These are phyloP conservation scores for Cyanistes caeruleus DNA, from an alignment of 2,113 vertebrate genomes.

Conservation along the genomic window DNA sequence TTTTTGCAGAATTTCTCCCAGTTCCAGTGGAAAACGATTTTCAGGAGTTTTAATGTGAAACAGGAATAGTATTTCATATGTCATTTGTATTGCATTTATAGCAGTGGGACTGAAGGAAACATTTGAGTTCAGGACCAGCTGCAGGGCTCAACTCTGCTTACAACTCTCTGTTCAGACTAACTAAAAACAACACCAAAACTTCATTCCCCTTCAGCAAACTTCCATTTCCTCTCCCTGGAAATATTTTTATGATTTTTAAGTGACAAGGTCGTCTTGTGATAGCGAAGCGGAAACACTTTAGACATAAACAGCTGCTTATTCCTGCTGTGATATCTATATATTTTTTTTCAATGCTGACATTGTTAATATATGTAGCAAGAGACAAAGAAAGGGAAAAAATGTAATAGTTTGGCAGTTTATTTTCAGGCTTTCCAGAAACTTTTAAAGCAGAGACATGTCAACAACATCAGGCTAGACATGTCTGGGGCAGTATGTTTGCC, in stretches of 20 bases:
- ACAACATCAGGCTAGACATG: not conserved
- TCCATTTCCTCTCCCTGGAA: not conserved
- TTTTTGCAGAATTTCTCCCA: not conserved
- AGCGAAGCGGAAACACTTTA: not conserved
- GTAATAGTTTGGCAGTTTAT: not conserved
- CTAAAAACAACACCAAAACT: not conserved
- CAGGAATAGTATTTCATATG: not conserved
- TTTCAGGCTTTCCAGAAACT: constrained; percentile 3
- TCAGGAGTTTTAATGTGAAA: not conserved
- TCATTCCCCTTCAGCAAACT: not conserved
- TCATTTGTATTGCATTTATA: constrained; percentile 18
- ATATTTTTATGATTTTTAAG: not conserved
- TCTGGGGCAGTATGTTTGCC: not conserved
- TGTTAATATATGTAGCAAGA: constrained; percentile 4
- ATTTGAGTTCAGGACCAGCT: constrained; percentile 5
- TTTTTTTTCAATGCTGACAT: not conserved
- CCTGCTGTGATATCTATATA: not conserved
- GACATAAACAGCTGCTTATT: constrained; percentile 21
- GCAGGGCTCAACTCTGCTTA: constrained; percentile 4
- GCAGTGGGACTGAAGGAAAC: not conserved
- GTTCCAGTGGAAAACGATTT: not conserved
- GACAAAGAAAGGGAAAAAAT: not conserved
- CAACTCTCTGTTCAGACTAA: not conserved
- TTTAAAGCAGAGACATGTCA: not conserved
- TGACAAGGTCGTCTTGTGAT: not conserved